Evolutionary conservation across 2,113 vertebrate species (phyloP).

Genomic region (Gambusia affinis): DNA sequence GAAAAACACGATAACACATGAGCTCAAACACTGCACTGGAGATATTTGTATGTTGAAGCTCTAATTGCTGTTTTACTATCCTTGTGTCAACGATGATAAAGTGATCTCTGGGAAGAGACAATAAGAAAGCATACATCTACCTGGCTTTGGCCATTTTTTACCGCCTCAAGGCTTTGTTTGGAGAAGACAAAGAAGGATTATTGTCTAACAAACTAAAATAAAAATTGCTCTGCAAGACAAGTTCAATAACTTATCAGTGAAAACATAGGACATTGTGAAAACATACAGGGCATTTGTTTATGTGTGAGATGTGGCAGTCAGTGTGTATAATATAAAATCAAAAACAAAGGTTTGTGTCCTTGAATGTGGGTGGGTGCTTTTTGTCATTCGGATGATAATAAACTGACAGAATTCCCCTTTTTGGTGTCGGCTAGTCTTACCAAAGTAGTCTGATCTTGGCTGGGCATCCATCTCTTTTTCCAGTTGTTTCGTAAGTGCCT

Average conservation of each 20-base stretch:
- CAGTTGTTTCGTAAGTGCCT: conserved; percentile 91
- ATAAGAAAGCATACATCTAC: conserved; percentile 6
- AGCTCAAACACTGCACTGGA: not conserved
- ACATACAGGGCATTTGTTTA: not conserved
- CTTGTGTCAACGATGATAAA: conserved; percentile 5
- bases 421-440: conserved; percentile 78
- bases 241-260: conserved; percentile 14
- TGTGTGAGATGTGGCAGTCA: conserved; percentile 11
- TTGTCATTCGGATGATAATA: conserved; percentile 2
- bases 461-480: conserved; percentile 93
- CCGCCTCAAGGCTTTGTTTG: conserved; percentile 8
- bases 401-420: conserved; percentile 24
- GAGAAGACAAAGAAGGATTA: conserved; percentile 18
- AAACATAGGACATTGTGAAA: conserved; percentile 3
- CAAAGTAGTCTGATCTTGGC: conserved; percentile 92
- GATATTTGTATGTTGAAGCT: conserved; percentile 2
- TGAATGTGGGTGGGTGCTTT: conserved; percentile 19
- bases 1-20: not conserved
- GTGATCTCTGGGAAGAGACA: conserved; percentile 17
- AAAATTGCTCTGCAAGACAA: conserved; percentile 17
- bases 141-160: conserved; percentile 14
- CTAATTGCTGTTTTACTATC: not conserved
- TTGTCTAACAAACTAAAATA: not conserved
- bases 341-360: conserved; percentile 32
- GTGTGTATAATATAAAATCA: conserved; percentile 17